phyloP scores from a whole-genome alignment of 2,113 vertebrate species.

The Dromaius novaehollandiae region DNA sequence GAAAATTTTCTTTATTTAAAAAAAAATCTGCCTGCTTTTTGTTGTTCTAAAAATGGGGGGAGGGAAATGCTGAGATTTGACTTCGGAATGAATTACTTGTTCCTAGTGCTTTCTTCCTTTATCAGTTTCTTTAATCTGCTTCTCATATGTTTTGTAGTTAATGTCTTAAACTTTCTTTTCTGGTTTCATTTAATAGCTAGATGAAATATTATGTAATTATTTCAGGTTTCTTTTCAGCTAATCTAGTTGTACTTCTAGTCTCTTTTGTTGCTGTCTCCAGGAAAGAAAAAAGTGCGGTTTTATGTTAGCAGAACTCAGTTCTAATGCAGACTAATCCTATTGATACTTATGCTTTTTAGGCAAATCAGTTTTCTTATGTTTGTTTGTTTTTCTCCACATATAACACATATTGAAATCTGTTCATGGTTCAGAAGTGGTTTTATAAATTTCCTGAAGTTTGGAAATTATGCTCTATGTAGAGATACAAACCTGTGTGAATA shows the following conservation, averaged over 20 bases:
- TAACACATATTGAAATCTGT: background rate
- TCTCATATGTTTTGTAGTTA: background rate
- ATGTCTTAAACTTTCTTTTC: background rate
- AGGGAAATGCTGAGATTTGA: background rate
- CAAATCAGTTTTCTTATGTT: background rate
- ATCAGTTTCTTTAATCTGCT: background rate
- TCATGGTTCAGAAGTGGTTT: background rate
- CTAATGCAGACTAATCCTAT: background rate
- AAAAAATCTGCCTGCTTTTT: background rate
- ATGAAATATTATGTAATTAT: background rate
- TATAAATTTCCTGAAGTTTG: background rate
- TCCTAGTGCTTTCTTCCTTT: background rate
- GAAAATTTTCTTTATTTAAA: too few species aligned
- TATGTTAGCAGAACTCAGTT: background rate
- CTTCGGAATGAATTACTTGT: background rate
- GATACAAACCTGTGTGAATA: background rate
- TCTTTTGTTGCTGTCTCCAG: background rate
- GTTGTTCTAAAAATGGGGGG: background rate
- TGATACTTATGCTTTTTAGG: background rate
- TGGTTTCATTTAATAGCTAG: background rate
- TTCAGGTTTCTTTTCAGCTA: background rate
- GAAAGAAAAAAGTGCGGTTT: background rate
- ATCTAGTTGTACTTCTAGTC: background rate
- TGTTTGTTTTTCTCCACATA: background rate
- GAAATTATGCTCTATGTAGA: background rate